phyloP scores from a whole-genome alignment of 2,888 invertebrate genomes.

The Seira musarum region DNA sequence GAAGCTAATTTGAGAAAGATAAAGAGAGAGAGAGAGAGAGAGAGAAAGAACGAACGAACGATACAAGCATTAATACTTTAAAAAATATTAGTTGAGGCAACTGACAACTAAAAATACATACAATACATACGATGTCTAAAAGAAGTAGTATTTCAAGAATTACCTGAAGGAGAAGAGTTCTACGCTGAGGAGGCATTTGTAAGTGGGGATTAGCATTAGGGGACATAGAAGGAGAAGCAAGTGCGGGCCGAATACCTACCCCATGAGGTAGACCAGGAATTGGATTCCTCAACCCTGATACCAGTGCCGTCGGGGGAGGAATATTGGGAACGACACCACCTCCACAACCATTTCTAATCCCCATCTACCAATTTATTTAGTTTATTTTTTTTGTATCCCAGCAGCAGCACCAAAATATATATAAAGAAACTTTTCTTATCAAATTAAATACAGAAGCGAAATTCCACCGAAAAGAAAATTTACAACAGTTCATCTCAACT shows the following conservation, averaged over 20 bases:
- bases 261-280: conserved; percentile 63
- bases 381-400: conserved; percentile 9
- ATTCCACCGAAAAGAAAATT: no score
- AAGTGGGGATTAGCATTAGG: conserved; percentile 69
- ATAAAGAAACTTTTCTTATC: conserved; percentile 2
- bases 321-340: conserved; percentile 65
- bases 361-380: conserved; percentile 62
- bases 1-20: conserved; percentile 7
- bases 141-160: conserved; percentile 24
- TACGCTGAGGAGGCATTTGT: conserved; percentile 75
- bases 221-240: conserved; percentile 66
- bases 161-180: conserved; percentile 91
- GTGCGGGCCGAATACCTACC: conserved; percentile 71
- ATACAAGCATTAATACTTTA: neutral
- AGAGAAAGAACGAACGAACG: conserved; percentile 12
- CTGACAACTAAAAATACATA: no score
- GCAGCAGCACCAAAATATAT: conserved; percentile 7
- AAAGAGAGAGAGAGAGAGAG: conserved; percentile 3
- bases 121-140: conserved; percentile 18
- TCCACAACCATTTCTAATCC: conserved; percentile 70
- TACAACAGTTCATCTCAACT: no score
- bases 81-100: neutral
- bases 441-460: neutral
- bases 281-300: conserved; percentile 65
- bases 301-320: conserved; percentile 63